phyloP scores from a whole-genome alignment of 2,113 vertebrate genomes.

The Myrmecophaga tridactyla region DNA sequence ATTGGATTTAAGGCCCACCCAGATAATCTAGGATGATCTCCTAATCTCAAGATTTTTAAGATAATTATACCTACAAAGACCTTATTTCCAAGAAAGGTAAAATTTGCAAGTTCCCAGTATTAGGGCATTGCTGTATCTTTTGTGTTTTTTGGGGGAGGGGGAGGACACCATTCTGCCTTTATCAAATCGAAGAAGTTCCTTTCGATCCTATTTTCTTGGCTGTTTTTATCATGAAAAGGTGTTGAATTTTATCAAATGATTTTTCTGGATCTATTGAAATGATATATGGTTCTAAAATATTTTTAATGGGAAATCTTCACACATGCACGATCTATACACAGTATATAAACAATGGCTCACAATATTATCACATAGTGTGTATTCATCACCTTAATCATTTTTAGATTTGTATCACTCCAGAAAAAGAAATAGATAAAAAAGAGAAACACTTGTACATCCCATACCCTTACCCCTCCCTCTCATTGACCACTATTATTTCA shows the following conservation, averaged over 20 bases:
- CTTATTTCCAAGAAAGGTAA: not conserved
- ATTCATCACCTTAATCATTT: no score
- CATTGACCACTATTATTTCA: no score
- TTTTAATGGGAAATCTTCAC: no score
- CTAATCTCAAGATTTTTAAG: not conserved
- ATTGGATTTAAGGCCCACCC: not conserved
- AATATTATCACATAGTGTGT: no score
- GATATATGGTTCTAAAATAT: not conserved
- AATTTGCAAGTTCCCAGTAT: not conserved
- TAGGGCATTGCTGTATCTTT: not conserved
- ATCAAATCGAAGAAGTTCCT: not conserved
- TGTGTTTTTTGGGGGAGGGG: no score
- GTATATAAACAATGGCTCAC: no score
- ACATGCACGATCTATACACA: no score
- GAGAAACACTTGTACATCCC: no score
- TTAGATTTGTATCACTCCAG: no score
- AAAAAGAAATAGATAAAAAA: no score
- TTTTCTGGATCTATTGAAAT: not conserved
- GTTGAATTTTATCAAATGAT: not conserved
- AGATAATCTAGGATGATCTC: not conserved
- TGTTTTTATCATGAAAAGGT: not conserved
- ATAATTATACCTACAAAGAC: not conserved
- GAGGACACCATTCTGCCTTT: not conserved
- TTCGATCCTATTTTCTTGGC: not conserved
- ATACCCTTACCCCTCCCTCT: no score